phyloP scores from a whole-genome alignment of 2,113 vertebrate genomes.

The Garra rufa region DNA sequence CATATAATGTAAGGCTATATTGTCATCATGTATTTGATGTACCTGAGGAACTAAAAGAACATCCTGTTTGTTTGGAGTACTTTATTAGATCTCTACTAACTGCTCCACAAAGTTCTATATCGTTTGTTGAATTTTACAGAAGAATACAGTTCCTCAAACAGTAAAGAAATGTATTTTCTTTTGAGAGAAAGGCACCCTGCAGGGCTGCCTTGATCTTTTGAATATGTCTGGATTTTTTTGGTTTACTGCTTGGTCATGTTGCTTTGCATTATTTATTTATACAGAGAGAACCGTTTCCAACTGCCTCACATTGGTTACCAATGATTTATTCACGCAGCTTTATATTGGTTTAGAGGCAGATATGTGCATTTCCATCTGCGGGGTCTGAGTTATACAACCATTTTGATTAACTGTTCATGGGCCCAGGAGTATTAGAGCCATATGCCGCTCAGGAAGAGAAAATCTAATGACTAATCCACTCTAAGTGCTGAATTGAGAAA shows the following conservation, averaged over 20 bases:
- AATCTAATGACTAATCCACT: slow-evolving; percentile 54
- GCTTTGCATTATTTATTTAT: slow-evolving; percentile 45
- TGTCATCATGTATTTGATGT: not conserved
- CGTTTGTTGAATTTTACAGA: not conserved
- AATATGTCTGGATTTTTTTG: slow-evolving; percentile 13
- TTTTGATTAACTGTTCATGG: slow-evolving; percentile 48
- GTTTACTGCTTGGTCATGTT: slow-evolving; percentile 28
- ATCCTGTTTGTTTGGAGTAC: not conserved
- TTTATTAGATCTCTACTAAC: not conserved
- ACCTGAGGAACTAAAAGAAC: too few species aligned
- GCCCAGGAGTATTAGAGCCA: slow-evolving; percentile 45
- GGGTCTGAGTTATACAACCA: slow-evolving; percentile 33
- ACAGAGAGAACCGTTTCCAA: slow-evolving; percentile 30
- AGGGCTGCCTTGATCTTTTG: slow-evolving; percentile 6
- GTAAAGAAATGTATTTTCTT: not conserved
- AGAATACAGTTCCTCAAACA: not conserved
- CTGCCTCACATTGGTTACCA: slow-evolving; percentile 26
- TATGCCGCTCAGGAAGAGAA: slow-evolving; percentile 40
- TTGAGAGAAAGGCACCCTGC: not conserved
- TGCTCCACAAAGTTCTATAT: not conserved
- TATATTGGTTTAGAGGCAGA: slow-evolving; percentile 33
- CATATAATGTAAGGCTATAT: not conserved
- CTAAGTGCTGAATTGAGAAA: slow-evolving; percentile 44
- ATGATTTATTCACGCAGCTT: slow-evolving; percentile 40
- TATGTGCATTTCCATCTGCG: slow-evolving; percentile 39